These are phyloP conservation scores for Catamblyrhynchus diadema DNA, from an alignment of 2,797 vertebrate species.

Conservation along the genomic window DNA sequence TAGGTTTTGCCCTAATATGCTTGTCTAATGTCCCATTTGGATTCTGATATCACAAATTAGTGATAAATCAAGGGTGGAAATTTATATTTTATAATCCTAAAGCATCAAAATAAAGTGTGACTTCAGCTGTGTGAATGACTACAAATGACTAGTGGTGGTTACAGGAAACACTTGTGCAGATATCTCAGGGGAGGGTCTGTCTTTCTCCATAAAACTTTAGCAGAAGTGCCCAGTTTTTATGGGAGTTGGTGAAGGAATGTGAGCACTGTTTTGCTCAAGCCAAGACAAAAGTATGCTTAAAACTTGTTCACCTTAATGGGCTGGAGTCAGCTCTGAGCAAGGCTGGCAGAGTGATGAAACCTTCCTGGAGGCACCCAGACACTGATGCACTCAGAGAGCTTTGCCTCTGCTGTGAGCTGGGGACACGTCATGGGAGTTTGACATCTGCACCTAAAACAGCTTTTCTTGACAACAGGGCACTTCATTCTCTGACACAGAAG, in stretches of 20 bases:
- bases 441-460: background rate
- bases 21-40: constrained; percentile 58
- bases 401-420: background rate
- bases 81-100: constrained; percentile 44
- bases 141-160: background rate
- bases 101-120: constrained; percentile 43
- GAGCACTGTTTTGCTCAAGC: background rate
- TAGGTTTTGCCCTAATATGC: constrained; percentile 49
- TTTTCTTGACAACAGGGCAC: background rate
- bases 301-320: background rate
- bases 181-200: background rate
- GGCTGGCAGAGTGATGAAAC: background rate
- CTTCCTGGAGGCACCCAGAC: background rate
- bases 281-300: background rate
- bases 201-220: background rate
- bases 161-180: background rate
- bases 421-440: background rate
- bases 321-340: background rate
- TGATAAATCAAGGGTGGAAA: constrained; percentile 52
- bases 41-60: constrained; percentile 48
- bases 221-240: background rate
- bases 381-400: background rate
- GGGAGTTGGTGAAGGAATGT: background rate
- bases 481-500: background rate
- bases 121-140: background rate